phyloP scores from a whole-genome alignment of 2,113 vertebrate species.

The Rhabdomys dilectus region DNA sequence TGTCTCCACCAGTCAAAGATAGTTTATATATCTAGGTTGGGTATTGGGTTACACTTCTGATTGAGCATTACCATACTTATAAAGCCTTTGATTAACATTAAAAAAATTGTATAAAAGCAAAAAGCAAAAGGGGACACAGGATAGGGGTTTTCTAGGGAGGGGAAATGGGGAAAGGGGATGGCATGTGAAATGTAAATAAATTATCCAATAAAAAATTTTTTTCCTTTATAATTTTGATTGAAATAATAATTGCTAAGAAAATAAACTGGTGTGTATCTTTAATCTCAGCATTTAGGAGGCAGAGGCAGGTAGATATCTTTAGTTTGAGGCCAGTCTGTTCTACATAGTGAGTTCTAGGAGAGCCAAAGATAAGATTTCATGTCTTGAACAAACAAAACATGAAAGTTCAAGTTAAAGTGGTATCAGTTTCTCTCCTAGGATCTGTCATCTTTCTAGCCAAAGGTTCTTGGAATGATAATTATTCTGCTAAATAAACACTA shows the following conservation, averaged over 20 bases:
- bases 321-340: not conserved
- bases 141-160: no score
- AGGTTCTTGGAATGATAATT: not conserved
- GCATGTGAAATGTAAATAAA: no score
- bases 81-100: no score
- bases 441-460: not conserved
- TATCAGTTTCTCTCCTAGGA: not conserved
- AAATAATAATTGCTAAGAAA: conserved; percentile 28
- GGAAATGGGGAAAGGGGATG: no score
- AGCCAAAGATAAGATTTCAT: not conserved
- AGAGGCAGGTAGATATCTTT: not conserved
- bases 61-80: no score
- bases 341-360: not conserved
- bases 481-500: not conserved
- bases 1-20: no score
- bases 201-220: not conserved
- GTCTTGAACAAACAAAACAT: not conserved
- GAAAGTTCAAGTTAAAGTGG: not conserved
- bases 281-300: not conserved
- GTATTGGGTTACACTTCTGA: no score
- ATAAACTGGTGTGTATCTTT: not conserved
- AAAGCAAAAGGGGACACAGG: no score
- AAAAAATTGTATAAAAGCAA: no score
- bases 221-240: conserved; percentile 34
- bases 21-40: no score